Evolutionary conservation across 2,113 vertebrate species (phyloP), one percentile per base, ranked within the genome.

Genomic region (Strix aluco): DNA sequence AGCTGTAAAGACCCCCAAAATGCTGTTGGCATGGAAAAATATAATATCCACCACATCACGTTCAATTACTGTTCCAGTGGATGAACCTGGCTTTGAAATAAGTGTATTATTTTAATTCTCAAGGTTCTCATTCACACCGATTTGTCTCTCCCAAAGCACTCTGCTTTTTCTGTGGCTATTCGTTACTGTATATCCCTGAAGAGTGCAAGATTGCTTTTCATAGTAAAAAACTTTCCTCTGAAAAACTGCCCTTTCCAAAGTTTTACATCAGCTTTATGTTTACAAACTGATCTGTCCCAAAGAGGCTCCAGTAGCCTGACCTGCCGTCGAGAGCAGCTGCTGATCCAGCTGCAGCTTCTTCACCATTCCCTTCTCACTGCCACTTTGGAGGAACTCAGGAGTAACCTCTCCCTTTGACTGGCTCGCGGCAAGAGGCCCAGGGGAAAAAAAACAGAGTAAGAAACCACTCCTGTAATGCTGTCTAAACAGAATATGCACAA

Each of bases 321-420:
- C 17, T 38, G 34, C 63, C 7, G 1, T 25, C 42, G 11, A 7
- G 58, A 54, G 34, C 58, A 16, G 65, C 29, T 10, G n/a, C 26
- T 10, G 42, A 59, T 27, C 22, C 65, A 52, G 38, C 30, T 38
- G 13, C 30, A 22, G 61, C 49, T 44, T n/a, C 29, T 26, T n/a
- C 1, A 0, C 4, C 2, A 27, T n/a, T 21, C 38, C 16, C 4
- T 65, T 52, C 59, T 2, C 20, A 79, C 29, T 11, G 30, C 36
- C 11, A 2, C n/a, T 15, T 30, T 10, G 20, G 44, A 61, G 74
- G 26, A 38, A 13, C 46, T 32, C 51, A 46, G 7, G 78, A 57
- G 36, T 10, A 30, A 46, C 52, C 63, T 47, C 54, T 79, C 36
- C 36, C 59, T 47, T 47, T 18, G 22, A 15, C 27, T 20, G 27